Evolutionary conservation across 2,888 invertebrate species (phyloP).

Genomic region (Hirtodrosophila cameraria): DNA sequence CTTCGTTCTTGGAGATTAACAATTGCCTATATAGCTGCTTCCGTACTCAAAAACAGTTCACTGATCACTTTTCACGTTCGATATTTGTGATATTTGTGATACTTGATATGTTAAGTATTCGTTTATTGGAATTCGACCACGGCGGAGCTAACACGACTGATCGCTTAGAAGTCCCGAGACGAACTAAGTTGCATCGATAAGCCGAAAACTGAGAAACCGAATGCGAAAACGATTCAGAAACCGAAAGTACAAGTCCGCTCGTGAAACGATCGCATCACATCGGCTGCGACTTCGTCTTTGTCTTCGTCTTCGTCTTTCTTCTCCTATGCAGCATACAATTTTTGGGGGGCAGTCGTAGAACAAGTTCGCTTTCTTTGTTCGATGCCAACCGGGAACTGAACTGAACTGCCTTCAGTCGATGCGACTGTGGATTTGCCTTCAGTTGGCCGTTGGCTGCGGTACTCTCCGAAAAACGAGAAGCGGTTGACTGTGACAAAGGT

Average conservation of each 20-base stretch:
- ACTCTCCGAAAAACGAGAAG: no score
- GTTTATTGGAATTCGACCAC: conserved; percentile 27
- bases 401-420: conserved; percentile 19
- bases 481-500: conserved; percentile 3
- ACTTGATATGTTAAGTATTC: conserved; percentile 2
- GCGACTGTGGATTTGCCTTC: conserved; percentile 11
- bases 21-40: conserved; percentile 49
- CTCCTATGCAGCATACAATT: no score
- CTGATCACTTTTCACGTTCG: conserved; percentile 50
- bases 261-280: conserved; percentile 4
- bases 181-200: conserved; percentile 59
- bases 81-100: conserved; percentile 52
- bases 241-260: conserved; percentile 61
- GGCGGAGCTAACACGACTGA: conserved; percentile 61
- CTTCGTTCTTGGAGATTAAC: conserved; percentile 29
- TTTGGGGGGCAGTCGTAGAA: conserved; percentile 51
- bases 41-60: conserved; percentile 47
- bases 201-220: conserved; percentile 1
- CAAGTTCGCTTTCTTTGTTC: conserved; percentile 77
- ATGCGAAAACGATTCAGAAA: conserved; percentile 49
- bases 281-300: conserved; percentile 9
- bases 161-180: conserved; percentile 74
- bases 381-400: no score
- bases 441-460: conserved; percentile 11
- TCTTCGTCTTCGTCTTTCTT: no score